Conservation (phyloP, 2,888 invertebrate genomes). For the Heliconius hortense region DNA sequence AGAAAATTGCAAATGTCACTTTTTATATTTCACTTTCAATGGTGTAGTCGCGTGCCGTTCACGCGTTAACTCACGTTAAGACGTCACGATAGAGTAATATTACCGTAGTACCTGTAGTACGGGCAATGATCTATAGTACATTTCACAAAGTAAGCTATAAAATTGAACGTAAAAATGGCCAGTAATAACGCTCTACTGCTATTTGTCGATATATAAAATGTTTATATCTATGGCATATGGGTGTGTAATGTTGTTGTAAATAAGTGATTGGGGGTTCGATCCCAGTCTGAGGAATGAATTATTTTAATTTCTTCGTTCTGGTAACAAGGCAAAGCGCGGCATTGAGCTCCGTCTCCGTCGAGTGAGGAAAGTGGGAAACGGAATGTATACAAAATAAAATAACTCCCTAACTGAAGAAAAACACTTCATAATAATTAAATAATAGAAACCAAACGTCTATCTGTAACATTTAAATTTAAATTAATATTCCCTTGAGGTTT, state of each 20-base stretch:
- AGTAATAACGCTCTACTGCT: conserved; percentile 51
- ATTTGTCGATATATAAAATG: conserved; percentile 17
- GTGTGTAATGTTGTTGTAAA: background rate
- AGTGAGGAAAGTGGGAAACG: background rate
- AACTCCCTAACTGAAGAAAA: no score
- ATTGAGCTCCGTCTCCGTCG: background rate
- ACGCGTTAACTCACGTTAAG: conserved; percentile 15
- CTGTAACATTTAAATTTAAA: conserved; percentile 27
- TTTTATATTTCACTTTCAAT: conserved; percentile 8
- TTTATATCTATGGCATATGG: background rate
- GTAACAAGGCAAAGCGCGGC: background rate
- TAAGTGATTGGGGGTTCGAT: background rate
- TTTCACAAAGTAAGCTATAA: conserved; percentile 76
- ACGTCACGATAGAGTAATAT: conserved; percentile 18
- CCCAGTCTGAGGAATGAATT: background rate
- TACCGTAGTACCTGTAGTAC: conserved; percentile 51
- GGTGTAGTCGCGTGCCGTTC: conserved; percentile 13
- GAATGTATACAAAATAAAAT: no score
- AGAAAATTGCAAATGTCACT: conserved; percentile 18
- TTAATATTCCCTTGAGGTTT: conserved; percentile 20
- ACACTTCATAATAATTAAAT: background rate
- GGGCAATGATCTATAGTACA: conserved; percentile 68
- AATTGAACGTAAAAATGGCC: conserved; percentile 62
- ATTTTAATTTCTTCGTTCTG: background rate
- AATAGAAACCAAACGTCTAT: conserved; percentile 14